These are phyloP conservation scores for Xanthorhoe designata DNA, from an alignment of 2,888 invertebrate genomes.

Conservation along the genomic window DNA sequence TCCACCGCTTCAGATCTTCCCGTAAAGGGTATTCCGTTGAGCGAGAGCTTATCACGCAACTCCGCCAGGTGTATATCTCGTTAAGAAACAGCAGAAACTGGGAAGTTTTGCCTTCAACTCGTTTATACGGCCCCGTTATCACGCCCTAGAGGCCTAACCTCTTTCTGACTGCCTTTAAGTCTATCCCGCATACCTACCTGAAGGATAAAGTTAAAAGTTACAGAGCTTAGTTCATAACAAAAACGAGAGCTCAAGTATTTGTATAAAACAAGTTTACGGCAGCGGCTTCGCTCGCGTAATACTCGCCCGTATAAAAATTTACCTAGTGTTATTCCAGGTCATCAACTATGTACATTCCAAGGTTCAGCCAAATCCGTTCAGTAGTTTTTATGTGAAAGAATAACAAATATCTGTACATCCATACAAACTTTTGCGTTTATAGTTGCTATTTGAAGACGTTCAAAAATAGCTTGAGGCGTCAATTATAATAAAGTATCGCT, in stretches of 20 bases:
- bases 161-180: constrained; percentile 57
- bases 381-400: no score
- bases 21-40: constrained; percentile 38
- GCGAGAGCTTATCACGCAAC: constrained; percentile 19
- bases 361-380: no score
- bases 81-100: constrained; percentile 60
- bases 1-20: constrained; percentile 3
- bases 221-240: constrained; percentile 19
- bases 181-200: constrained; percentile 40
- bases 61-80: constrained; percentile 56
- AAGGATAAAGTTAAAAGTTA: constrained; percentile 37
- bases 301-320: no score
- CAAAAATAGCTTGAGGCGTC: no score
- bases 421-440: no score
- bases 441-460: no score
- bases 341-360: no score
- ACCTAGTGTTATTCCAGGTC: no score
- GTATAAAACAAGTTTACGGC: background rate
- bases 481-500: no score
- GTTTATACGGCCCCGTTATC: constrained; percentile 65
- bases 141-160: constrained; percentile 70
- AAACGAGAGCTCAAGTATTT: constrained; percentile 3
- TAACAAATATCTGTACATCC: no score
- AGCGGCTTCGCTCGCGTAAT: no score
- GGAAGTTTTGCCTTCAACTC: constrained; percentile 67